A percentile compares a stretch with the other conserved stretches of the same genome.
phyloP scores from a whole-genome alignment of 2,113 vertebrate genomes.

The Misgurnus anguillicaudatus region DNA sequence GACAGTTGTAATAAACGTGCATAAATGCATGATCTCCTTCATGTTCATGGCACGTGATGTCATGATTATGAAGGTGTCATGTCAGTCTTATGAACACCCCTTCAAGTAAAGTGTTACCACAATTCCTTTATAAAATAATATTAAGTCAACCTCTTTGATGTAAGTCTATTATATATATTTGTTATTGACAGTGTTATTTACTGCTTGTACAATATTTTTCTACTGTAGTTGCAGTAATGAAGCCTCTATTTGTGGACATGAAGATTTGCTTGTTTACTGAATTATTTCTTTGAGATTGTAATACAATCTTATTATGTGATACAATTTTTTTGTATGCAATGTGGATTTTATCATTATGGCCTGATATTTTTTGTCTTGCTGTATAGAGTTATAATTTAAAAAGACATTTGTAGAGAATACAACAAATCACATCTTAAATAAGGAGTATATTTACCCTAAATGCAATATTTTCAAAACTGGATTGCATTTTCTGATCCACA shows the following conservation, averaged over 20 bases:
- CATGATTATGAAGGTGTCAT: too few species aligned
- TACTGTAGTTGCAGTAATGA: constrained; percentile 60
- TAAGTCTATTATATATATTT: too few species aligned
- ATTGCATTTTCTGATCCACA: too few species aligned
- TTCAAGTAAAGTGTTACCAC: too few species aligned
- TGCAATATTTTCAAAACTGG: too few species aligned
- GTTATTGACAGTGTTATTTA: background rate
- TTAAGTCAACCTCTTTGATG: background rate
- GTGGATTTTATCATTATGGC: background rate
- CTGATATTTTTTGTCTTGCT: too few species aligned
- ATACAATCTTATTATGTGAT: background rate
- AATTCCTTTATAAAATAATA: background rate
- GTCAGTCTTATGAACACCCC: too few species aligned
- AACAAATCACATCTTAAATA: background rate
- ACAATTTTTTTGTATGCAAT: background rate
- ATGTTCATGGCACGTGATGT: too few species aligned
- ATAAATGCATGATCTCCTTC: too few species aligned
- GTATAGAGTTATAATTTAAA: too few species aligned
- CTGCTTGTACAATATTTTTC: constrained; percentile 2
- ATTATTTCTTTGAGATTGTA: background rate
- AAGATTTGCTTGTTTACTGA: background rate
- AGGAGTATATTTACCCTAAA: too few species aligned
- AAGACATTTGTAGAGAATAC: background rate
- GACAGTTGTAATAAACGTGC: too few species aligned
- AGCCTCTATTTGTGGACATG: constrained; percentile 26